These are phyloP conservation scores for Epizoanthus scotinus DNA, from an alignment of 92 coral and sea anemone species.

Conservation along the genomic window DNA sequence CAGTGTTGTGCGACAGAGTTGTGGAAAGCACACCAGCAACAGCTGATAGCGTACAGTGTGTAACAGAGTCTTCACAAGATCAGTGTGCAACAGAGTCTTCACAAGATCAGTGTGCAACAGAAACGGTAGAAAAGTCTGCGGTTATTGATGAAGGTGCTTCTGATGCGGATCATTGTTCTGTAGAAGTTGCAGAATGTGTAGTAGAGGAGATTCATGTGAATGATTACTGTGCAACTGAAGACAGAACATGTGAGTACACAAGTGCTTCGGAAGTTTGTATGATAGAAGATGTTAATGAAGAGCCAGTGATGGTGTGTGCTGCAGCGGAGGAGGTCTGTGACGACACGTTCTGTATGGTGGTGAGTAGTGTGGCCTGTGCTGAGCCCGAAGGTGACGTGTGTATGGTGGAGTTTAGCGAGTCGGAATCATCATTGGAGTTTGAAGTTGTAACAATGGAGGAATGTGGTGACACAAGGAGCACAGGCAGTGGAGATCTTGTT, in stretches of 20 bases:
- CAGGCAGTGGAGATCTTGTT: conserved; percentile 63
- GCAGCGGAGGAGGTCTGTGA: neutral
- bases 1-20: neutral
- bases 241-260: neutral
- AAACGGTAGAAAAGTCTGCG: conserved; percentile 15
- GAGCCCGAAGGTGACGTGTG: conserved; percentile 42
- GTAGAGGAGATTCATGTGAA: neutral
- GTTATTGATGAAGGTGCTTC: neutral
- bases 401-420: conserved; percentile 43
- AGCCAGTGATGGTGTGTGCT: conserved; percentile 21
- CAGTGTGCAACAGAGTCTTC: neutral
- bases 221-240: neutral
- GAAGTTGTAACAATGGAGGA: conserved; percentile 71
- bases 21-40: neutral
- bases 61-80: neutral
- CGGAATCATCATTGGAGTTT: conserved; percentile 46
- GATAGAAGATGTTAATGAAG: neutral
- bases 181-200: conserved; percentile 34
- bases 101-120: neutral
- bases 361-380: conserved; percentile 40
- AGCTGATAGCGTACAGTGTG: neutral
- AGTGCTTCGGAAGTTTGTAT: neutral
- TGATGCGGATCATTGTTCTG: neutral
- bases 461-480: conserved; percentile 63
- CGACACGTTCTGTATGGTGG: conserved; percentile 22